Percentiles rank a stretch among this genome's conserved stretches.
Evolutionary conservation across 2,888 invertebrate genomes (phyloP).

Genomic region (Hydrotaea diabolus): DNA sequence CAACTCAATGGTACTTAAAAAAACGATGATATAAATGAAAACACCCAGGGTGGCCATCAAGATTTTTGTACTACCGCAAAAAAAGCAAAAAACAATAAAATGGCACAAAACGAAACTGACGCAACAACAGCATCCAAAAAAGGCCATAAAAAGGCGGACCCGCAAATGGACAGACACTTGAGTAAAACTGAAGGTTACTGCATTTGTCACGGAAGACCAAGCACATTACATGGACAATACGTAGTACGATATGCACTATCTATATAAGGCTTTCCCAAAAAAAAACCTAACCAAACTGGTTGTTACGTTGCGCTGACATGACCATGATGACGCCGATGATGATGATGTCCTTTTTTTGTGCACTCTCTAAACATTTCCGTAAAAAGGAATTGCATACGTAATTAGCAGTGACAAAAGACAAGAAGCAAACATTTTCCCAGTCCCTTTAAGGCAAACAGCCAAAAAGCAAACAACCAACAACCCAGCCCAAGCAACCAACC

Average conservation of each 20-base stretch:
- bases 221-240: background rate
- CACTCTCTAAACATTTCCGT: conserved; percentile 19
- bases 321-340: conserved; percentile 32
- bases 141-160: conserved; percentile 10
- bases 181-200: conserved; percentile 16
- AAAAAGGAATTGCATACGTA: conserved; percentile 61
- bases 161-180: conserved; percentile 44
- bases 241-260: background rate
- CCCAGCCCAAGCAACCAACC: conserved; percentile 34
- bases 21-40: background rate
- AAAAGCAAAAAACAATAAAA: background rate
- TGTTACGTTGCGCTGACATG: background rate
- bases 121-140: conserved; percentile 34
- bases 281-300: background rate
- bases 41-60: conserved; percentile 64
- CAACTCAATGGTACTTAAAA: background rate
- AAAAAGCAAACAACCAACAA: conserved; percentile 28
- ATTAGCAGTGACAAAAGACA: conserved; percentile 60
- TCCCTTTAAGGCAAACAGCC: conserved; percentile 64
- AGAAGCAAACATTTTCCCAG: background rate
- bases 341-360: conserved; percentile 27
- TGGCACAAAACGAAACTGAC: conserved; percentile 10
- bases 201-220: conserved; percentile 12
- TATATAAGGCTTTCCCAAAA: conserved; percentile 9
- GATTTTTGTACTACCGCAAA: conserved; percentile 43